Percentiles rank a stretch among this genome's conserved stretches.
Evolutionary conservation across 2,888 invertebrate genomes (phyloP).

Genomic region (Ditula angustiorana): DNA sequence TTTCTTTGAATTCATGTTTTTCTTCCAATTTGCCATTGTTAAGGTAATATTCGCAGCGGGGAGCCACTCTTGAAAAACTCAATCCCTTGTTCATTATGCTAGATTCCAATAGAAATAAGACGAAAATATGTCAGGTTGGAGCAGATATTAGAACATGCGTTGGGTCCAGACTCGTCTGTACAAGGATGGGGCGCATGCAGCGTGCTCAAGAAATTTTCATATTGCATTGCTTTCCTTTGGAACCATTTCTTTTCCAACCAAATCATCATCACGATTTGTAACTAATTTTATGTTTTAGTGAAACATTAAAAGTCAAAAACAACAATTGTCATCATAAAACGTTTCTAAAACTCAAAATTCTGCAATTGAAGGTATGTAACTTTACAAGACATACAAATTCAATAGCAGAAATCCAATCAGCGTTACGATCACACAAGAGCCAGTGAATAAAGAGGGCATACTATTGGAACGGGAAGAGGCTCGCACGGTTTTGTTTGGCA

Average conservation of each 20-base stretch:
- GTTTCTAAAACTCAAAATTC: not conserved
- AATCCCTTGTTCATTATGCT: constrained; percentile 1
- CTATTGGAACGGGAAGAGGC: constrained; percentile 32
- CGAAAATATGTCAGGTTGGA: constrained; percentile 14
- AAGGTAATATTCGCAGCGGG: constrained; percentile 2
- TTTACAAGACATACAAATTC: not conserved
- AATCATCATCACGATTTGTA: not conserved
- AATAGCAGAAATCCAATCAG: constrained; percentile 24
- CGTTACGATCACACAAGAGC: constrained; percentile 41
- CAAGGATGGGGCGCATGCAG: constrained; percentile 57
- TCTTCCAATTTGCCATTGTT: constrained; percentile 19
- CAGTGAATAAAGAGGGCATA: constrained; percentile 38
- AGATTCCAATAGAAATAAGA: constrained; percentile 24
- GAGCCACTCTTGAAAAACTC: constrained; percentile 15
- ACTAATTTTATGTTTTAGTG: not conserved
- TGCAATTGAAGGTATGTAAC: not conserved
- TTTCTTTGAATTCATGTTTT: constrained; percentile 5
- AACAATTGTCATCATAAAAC: not conserved
- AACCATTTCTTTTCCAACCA: not conserved
- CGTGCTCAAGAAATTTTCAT: constrained; percentile 61
- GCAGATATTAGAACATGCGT: constrained; percentile 25
- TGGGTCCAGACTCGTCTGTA: constrained; percentile 10
- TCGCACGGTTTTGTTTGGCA: constrained; percentile 33
- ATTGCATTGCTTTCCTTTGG: constrained; percentile 65
- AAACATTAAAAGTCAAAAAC: not conserved